Evolutionary conservation across 2,113 vertebrate genomes (phyloP).

Genomic region (Amazona guildingii): DNA sequence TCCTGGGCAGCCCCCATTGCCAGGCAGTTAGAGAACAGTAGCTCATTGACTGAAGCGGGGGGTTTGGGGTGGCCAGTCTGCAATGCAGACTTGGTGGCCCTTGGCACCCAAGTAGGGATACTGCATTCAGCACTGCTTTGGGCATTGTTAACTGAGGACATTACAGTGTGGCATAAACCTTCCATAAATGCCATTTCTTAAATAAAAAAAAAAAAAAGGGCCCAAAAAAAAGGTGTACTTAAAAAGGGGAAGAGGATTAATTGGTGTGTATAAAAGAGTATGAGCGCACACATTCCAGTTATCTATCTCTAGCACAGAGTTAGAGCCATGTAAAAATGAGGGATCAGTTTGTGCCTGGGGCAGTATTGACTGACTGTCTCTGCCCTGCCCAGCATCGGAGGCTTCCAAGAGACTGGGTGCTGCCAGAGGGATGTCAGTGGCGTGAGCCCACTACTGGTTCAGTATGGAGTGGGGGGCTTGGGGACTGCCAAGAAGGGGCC

Average conservation of each 20-base stretch:
- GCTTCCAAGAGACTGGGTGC: background rate
- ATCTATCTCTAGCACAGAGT: background rate
- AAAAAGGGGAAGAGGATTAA: background rate
- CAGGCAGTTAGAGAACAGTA: background rate
- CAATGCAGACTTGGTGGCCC: background rate
- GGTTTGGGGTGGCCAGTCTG: background rate
- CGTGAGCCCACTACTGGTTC: background rate
- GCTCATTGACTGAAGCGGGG: rapidly evolving
- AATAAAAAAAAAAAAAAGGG: rapidly evolving
- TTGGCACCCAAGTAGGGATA: background rate
- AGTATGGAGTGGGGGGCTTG: rapidly evolving
- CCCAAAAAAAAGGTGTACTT: background rate
- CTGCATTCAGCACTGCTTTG: background rate
- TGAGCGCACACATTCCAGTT: rapidly evolving
- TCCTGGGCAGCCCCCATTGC: background rate
- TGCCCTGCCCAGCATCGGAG: background rate
- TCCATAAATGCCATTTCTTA: background rate
- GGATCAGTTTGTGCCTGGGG: background rate
- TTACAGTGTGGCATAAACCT: background rate
- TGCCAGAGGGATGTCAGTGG: background rate
- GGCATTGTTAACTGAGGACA: background rate
- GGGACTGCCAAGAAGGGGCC: background rate
- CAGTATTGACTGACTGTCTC: background rate
- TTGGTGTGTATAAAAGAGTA: background rate
- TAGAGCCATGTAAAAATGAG: background rate